phyloP scores from a whole-genome alignment of 2,797 vertebrate species.

The Falco berigora region DNA sequence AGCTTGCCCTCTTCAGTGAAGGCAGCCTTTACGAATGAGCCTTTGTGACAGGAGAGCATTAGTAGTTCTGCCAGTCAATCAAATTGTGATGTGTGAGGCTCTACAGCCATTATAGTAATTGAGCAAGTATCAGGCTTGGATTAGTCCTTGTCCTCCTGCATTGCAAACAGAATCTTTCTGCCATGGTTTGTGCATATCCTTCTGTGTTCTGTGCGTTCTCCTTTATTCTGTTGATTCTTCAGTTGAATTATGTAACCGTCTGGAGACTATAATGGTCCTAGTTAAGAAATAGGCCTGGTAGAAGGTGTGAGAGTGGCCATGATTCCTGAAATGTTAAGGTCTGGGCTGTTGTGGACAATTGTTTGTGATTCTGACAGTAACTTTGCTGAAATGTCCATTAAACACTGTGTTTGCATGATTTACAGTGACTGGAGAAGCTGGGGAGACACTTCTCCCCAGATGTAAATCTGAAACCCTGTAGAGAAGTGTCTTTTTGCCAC shows the following conservation, averaged over 20 bases:
- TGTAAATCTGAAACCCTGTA: background rate
- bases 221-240: background rate
- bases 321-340: background rate
- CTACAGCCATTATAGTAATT: background rate
- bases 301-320: background rate
- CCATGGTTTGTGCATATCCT: background rate
- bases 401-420: background rate
- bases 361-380: background rate
- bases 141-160: background rate
- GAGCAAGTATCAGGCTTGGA: background rate
- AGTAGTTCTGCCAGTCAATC: background rate
- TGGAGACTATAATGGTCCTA: background rate
- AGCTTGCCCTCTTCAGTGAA: background rate
- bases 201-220: background rate
- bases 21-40: background rate
- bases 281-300: background rate
- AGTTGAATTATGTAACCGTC: rapidly evolving
- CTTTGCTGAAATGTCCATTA: background rate
- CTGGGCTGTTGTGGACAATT: background rate
- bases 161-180: background rate
- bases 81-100: rapidly evolving
- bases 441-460: background rate
- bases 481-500: background rate
- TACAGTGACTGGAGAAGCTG: background rate
- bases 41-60: background rate